phyloP scores from a whole-genome alignment of 2,113 vertebrate genomes.

The Xerus inauris region DNA sequence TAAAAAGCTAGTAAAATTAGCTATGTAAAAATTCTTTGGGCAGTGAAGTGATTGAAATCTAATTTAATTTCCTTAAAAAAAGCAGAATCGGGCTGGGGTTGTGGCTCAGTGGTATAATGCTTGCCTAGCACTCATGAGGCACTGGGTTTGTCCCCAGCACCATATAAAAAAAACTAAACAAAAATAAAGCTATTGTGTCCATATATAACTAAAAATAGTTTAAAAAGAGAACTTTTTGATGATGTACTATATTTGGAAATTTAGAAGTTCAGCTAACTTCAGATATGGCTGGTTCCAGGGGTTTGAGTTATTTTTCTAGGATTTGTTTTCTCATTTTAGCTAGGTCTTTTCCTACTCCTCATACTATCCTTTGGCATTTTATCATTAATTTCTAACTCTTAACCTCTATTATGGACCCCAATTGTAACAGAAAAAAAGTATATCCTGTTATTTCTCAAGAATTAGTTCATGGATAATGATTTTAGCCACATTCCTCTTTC shows the following conservation, averaged over 20 bases:
- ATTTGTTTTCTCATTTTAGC: not conserved
- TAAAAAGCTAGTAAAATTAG: conserved; percentile 13
- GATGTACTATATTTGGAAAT: not conserved
- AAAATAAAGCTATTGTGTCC: too few relatives aligned
- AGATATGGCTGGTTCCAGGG: not conserved
- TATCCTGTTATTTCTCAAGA: not conserved
- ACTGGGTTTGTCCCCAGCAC: too few relatives aligned
- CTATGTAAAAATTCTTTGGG: not conserved
- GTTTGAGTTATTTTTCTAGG: not conserved
- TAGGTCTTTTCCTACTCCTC: not conserved
- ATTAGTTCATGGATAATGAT: not conserved
- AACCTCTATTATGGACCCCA: not conserved
- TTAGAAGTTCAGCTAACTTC: not conserved
- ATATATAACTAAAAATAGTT: too few relatives aligned
- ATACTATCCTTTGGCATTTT: not conserved
- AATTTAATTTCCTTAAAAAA: conserved; percentile 15
- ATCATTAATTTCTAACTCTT: not conserved
- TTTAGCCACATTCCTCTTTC: not conserved
- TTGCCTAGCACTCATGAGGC: too few relatives aligned
- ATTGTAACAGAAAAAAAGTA: not conserved
- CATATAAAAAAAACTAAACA: too few relatives aligned
- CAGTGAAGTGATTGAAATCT: not conserved
- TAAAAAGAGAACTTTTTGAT: not conserved
- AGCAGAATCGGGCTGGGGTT: too few relatives aligned
- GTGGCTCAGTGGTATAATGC: too few relatives aligned